phyloP scores from a whole-genome alignment of 1,140 invertebrate genomes.

The Lepidostoma basale region DNA sequence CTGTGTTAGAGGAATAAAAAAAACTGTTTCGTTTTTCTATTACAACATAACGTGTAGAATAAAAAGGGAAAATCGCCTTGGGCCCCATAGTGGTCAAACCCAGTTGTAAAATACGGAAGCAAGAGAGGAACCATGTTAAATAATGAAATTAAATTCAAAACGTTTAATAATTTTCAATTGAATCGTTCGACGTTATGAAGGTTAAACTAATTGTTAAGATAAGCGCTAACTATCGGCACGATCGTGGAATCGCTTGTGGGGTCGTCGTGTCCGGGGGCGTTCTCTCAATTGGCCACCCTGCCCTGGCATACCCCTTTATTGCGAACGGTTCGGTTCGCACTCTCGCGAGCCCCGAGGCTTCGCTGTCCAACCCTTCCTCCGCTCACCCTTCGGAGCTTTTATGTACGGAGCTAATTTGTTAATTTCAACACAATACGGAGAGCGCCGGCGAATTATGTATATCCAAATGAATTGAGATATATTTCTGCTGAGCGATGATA shows the following conservation, averaged over 20 bases:
- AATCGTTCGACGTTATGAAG: constrained; percentile 22
- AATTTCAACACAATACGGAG: constrained; percentile 6
- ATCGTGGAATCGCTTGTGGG: constrained; percentile 13
- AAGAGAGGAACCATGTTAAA: too few species aligned
- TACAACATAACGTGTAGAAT: too few species aligned
- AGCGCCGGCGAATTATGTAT: too few species aligned
- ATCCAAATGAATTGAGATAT: too few species aligned
- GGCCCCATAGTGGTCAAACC: too few species aligned
- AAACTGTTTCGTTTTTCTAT: too few species aligned
- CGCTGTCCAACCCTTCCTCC: constrained; percentile 4
- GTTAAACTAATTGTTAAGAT: constrained; percentile 40
- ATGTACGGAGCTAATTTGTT: constrained; percentile 21
- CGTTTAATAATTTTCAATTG: constrained; percentile 8
- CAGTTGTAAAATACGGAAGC: too few species aligned
- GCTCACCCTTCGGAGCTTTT: not conserved
- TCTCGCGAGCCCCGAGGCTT: constrained; percentile 20
- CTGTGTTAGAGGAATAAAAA: too few species aligned
- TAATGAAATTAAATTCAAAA: not conserved
- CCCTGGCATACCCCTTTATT: constrained; percentile 2
- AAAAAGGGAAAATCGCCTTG: too few species aligned
- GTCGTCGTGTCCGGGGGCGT: constrained; percentile 34
- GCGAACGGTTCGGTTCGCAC: constrained; percentile 18
- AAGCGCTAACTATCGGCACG: constrained; percentile 33
- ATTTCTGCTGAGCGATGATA: too few species aligned
- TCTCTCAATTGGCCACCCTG: constrained; percentile 30